These are phyloP conservation scores for Rhagium mordax DNA, from an alignment of 2,888 invertebrate species.

Conservation along the genomic window DNA sequence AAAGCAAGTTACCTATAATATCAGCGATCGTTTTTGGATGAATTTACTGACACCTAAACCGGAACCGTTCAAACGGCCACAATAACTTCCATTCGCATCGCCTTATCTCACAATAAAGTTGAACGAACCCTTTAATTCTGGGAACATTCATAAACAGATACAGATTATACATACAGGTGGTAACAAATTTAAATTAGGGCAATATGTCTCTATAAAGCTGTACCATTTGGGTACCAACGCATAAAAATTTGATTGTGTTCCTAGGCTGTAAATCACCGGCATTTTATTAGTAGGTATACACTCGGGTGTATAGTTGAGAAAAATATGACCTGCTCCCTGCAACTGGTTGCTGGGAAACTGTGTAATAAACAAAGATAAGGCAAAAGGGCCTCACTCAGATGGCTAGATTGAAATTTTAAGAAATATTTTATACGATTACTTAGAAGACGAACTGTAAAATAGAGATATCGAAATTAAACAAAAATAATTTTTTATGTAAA, in stretches of 20 bases:
- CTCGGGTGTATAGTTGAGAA: constrained; percentile 13
- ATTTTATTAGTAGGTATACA: constrained; percentile 35
- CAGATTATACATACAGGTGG: constrained; percentile 35
- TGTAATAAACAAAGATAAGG: neutral
- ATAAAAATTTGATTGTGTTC: constrained; percentile 41
- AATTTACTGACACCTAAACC: neutral
- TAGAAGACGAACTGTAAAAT: no score
- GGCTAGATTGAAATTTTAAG: neutral
- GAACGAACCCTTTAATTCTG: constrained; percentile 20
- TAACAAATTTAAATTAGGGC: constrained; percentile 49
- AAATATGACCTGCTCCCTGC: constrained; percentile 5
- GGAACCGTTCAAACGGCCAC: neutral
- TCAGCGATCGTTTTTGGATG: neutral
- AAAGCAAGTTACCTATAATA: no score
- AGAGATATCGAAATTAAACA: no score
- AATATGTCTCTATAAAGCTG: constrained; percentile 48
- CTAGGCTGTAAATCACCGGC: constrained; percentile 42
- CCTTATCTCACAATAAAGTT: constrained; percentile 27
- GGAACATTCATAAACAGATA: constrained; percentile 10
- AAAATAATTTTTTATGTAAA: no score
- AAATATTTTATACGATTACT: neutral
- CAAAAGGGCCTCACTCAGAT: neutral
- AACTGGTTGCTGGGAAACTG: constrained; percentile 20
- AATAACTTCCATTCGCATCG: neutral
- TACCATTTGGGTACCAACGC: constrained; percentile 36